A percentile compares a stretch with the other conserved stretches of the same genome.
Conservation (phyloP, 1,140 invertebrate species). For the Euglossa dilemma region DNA sequence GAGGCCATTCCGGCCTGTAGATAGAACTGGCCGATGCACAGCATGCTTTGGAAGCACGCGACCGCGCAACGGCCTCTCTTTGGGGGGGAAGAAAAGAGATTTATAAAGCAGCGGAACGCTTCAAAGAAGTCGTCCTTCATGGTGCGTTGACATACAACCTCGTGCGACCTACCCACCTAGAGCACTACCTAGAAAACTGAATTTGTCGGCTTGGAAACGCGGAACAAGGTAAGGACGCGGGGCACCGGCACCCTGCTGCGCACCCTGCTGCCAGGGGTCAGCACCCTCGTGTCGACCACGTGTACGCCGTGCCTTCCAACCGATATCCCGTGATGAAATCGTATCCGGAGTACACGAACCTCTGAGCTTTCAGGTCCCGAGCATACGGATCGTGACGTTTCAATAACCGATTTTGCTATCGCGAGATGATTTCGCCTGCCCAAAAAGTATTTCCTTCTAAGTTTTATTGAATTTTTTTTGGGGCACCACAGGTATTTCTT, state of each 20-base stretch:
- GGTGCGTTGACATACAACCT: constrained; percentile 38
- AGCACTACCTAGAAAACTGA: constrained; percentile 48
- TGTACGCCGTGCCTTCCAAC: constrained; percentile 12
- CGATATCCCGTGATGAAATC: constrained; percentile 31
- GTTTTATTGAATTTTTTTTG: too few species aligned
- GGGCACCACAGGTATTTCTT: too few species aligned
- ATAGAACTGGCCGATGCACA: neutral
- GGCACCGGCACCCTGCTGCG: constrained; percentile 58
- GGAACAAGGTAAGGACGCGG: constrained; percentile 30
- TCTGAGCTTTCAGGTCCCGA: neutral
- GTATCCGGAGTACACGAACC: neutral
- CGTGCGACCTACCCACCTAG: constrained; percentile 25
- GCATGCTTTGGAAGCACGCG: constrained; percentile 20
- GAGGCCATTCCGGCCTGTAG: too few species aligned
- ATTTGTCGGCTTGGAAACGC: constrained; percentile 14
- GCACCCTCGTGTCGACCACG: constrained; percentile 51
- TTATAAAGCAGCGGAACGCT: constrained; percentile 46
- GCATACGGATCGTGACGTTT: constrained; percentile 15
- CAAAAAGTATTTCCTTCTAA: too few species aligned
- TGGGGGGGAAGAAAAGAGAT: constrained; percentile 17
- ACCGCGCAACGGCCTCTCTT: neutral
- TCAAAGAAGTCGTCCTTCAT: constrained; percentile 48
- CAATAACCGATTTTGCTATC: neutral
- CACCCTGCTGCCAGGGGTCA: constrained; percentile 61
- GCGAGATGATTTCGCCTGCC: too few species aligned